These are phyloP conservation scores for Standfussiana lucernea DNA, from an alignment of 2,888 invertebrate genomes.

Conservation along the genomic window DNA sequence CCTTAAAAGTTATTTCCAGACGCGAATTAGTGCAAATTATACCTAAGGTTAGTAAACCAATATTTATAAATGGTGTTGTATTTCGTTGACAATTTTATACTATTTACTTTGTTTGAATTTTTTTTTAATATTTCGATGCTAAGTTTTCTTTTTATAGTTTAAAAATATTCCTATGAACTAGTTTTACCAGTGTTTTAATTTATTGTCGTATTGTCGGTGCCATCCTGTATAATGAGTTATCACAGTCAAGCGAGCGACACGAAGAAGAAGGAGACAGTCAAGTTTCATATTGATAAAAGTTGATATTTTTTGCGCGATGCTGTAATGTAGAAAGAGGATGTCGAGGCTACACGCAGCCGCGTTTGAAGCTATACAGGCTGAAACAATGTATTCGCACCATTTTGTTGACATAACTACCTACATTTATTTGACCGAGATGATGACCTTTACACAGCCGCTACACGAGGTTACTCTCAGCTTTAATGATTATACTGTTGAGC, in stretches of 20 bases:
- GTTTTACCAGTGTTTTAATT: no score
- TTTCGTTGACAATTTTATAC: no score
- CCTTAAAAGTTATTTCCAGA: no score
- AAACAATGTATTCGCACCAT: background rate
- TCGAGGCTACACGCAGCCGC: background rate
- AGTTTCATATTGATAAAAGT: slow-evolving; percentile 5
- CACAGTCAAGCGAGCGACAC: background rate
- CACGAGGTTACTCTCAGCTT: background rate
- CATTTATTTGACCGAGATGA: background rate
- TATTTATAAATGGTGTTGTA: no score
- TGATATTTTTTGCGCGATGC: slow-evolving; percentile 2
- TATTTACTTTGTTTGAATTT: no score
- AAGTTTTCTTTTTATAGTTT: no score
- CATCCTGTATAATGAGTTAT: background rate
- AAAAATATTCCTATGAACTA: no score
- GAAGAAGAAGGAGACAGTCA: no score
- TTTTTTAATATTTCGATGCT: no score
- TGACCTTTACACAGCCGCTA: background rate
- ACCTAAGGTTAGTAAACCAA: no score
- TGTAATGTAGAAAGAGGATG: slow-evolving; percentile 9
- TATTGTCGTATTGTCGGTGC: no score
- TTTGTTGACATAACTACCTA: background rate
- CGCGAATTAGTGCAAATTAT: no score
- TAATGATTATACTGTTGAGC: background rate
- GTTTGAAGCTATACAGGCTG: background rate